Conservation (phyloP, 2,113 vertebrate genomes). For the Oncorhynchus nerka region DNA sequence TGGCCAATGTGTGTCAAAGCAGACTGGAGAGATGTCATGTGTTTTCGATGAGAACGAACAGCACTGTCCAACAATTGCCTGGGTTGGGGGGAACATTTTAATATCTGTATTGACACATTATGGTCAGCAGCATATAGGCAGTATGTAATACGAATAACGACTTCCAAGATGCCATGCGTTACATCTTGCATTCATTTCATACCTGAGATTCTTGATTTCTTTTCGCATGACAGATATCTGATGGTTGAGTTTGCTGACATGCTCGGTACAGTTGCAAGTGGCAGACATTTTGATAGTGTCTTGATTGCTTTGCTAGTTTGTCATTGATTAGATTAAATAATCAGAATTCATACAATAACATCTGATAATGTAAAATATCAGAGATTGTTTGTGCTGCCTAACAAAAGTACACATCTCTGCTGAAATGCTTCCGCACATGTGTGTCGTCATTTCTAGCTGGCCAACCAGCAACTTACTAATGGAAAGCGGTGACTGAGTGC, state of each 20-base stretch:
- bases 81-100: no score
- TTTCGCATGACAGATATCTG: conserved; percentile 76
- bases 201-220: conserved; percentile 79
- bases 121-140: no score
- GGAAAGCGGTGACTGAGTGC: neutral
- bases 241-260: conserved; percentile 53
- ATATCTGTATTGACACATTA: no score
- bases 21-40: conserved; percentile 60
- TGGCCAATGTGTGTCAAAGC: conserved; percentile 37
- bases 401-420: conserved; percentile 2
- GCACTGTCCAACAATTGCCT: conserved; percentile 69
- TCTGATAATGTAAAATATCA: neutral
- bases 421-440: conserved; percentile 28
- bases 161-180: no score
- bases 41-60: conserved; percentile 68
- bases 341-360: neutral
- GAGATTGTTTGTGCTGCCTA: neutral
- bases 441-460: conserved; percentile 29
- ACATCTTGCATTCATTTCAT: neutral
- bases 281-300: conserved; percentile 48
- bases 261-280: conserved; percentile 49
- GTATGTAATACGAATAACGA: no score
- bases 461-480: conserved; percentile 32
- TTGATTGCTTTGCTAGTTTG: neutral
- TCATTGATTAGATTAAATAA: neutral